phyloP scores from a whole-genome alignment of 2,888 invertebrate genomes.

The Coecobrya sp. region DNA sequence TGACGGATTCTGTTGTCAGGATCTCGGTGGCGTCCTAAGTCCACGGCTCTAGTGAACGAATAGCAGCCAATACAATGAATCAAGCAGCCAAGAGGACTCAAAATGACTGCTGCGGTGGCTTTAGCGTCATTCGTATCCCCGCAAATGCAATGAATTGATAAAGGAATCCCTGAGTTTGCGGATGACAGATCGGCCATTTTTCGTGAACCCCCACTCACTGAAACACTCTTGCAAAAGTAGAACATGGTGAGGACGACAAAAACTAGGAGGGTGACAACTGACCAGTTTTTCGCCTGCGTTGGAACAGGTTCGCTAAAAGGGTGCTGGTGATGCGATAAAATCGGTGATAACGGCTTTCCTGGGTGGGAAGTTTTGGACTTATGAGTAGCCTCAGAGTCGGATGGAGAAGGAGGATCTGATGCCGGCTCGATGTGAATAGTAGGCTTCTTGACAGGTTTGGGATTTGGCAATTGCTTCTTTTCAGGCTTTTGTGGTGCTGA shows the following conservation, averaged over 20 bases:
- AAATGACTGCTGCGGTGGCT: not conserved
- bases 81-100: conserved; percentile 17
- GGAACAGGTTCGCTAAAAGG: not conserved
- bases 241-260: not conserved
- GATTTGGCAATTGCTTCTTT: not conserved
- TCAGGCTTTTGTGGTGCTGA: not conserved
- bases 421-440: not conserved
- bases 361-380: not conserved
- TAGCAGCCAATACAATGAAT: conserved; percentile 17
- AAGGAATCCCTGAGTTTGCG: too few relatives aligned
- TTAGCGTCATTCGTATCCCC: not conserved
- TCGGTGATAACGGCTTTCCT: not conserved
- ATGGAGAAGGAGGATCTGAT: not conserved
- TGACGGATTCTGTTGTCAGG: conserved; percentile 1
- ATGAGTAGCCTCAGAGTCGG: not conserved
- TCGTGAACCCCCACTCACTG: not conserved
- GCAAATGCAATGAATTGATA: not conserved
- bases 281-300: not conserved
- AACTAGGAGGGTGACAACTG: not conserved
- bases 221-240: not conserved
- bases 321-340: not conserved
- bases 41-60: not conserved
- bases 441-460: not conserved
- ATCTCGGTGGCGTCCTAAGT: not conserved
- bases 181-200: not conserved